phyloP scores from a whole-genome alignment of 2,113 vertebrate species.

The Trinectes maculatus region DNA sequence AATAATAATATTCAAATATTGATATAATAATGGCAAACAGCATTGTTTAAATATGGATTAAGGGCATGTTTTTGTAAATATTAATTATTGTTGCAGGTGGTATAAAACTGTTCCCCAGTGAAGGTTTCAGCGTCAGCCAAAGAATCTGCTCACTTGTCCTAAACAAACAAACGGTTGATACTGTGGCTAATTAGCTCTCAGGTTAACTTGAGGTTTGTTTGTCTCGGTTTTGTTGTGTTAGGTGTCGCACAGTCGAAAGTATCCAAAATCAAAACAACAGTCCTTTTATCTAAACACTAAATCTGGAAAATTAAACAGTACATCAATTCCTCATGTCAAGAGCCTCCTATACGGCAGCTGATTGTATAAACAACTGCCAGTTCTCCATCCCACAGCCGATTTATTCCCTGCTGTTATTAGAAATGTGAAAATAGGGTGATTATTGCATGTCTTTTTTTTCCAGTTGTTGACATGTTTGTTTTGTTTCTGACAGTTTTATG shows the following conservation, averaged over 20 bases:
- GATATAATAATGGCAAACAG: not conserved
- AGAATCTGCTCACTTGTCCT: not conserved
- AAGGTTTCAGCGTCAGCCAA: not conserved
- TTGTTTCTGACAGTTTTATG: not conserved
- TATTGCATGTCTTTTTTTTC: not conserved
- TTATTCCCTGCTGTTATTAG: not conserved
- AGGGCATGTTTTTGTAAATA: not conserved
- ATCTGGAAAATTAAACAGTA: not conserved
- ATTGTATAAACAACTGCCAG: not conserved
- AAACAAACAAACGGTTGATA: not conserved
- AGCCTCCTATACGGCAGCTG: not conserved
- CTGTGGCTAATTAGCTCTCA: not conserved
- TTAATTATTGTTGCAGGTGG: not conserved
- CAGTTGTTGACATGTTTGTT: not conserved
- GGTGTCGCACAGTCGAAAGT: not conserved
- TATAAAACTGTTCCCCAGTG: not conserved
- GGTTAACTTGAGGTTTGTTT: slow-evolving; percentile 2
- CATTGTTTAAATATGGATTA: not conserved
- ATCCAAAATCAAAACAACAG: not conserved
- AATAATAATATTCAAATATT: too few relatives aligned
- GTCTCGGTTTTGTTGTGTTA: not conserved
- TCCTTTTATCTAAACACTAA: not conserved
- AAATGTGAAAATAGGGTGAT: not conserved
- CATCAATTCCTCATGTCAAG: not conserved
- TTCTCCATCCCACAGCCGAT: not conserved